Percentiles rank a stretch among this genome's conserved stretches.
Evolutionary conservation across 2,797 vertebrate species (phyloP).

Genomic region (Tapirus indicus): DNA sequence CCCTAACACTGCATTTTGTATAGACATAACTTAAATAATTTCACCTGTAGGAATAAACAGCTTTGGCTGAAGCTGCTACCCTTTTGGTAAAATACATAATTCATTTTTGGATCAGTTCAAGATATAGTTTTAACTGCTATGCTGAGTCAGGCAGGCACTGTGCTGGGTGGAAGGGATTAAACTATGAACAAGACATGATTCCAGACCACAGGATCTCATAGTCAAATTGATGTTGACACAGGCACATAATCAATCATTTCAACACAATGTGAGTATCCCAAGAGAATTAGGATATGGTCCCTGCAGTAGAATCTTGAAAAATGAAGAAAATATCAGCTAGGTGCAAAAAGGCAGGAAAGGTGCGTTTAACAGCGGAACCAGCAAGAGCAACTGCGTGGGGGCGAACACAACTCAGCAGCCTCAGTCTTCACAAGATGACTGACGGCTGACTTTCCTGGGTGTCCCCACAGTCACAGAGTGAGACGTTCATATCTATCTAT

Average conservation of each 20-base stretch:
- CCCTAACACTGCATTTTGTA: background rate
- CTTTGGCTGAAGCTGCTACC: background rate
- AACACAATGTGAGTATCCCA: background rate
- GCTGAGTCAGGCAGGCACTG: background rate
- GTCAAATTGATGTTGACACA: background rate
- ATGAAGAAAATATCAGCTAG: background rate
- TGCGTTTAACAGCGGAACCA: rapidly evolving
- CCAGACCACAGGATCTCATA: too few species aligned
- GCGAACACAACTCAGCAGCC: background rate
- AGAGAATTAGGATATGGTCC: background rate
- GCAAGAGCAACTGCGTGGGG: background rate
- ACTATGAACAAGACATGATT: background rate
- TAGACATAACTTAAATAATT: background rate
- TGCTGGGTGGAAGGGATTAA: background rate
- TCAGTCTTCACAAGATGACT: too few species aligned
- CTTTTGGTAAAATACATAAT: background rate
- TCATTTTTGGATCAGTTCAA: background rate
- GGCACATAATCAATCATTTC: background rate
- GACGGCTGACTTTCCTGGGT: too few species aligned
- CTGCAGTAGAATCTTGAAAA: background rate
- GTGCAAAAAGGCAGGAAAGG: background rate
- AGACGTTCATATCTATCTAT: background rate
- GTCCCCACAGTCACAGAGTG: too few species aligned
- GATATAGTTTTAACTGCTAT: background rate
- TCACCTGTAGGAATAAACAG: background rate